phyloP scores from a whole-genome alignment of 2,888 invertebrate genomes.

The Ochropleura plecta region DNA sequence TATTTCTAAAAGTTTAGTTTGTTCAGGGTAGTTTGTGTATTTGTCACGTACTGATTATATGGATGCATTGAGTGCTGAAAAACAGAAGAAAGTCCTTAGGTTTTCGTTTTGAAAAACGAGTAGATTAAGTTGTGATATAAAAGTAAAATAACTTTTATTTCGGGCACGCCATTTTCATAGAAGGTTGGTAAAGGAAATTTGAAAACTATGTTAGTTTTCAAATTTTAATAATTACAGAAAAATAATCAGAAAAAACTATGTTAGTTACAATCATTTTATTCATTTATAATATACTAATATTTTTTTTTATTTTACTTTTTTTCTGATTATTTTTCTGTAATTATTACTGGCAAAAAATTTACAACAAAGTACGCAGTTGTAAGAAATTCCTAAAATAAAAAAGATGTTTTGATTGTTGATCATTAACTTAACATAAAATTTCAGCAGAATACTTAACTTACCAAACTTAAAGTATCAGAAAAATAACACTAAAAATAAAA shows the following conservation, averaged over 20 bases:
- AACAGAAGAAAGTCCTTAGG: not conserved
- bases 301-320: no score
- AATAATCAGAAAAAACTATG: no score
- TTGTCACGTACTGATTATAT: constrained; percentile 39
- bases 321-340: not conserved
- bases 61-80: constrained; percentile 1
- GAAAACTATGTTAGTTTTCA: no score
- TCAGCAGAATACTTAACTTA: not conserved
- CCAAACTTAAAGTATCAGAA: not conserved
- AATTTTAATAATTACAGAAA: no score
- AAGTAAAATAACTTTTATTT: no score
- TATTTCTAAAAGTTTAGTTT: constrained; percentile 15
- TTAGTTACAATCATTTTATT: no score
- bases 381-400: not conserved
- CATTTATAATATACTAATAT: no score
- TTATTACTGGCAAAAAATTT: not conserved
- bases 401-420: not conserved
- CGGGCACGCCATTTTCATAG: no score
- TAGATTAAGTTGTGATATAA: no score
- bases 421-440: not conserved
- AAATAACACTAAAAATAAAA: not conserved
- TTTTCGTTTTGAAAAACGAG: no score
- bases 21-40: not conserved
- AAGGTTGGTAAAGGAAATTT: no score
- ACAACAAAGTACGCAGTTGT: not conserved